Evolutionary conservation across 2,113 vertebrate species (phyloP).

Genomic region (Rhynchomys soricoides): DNA sequence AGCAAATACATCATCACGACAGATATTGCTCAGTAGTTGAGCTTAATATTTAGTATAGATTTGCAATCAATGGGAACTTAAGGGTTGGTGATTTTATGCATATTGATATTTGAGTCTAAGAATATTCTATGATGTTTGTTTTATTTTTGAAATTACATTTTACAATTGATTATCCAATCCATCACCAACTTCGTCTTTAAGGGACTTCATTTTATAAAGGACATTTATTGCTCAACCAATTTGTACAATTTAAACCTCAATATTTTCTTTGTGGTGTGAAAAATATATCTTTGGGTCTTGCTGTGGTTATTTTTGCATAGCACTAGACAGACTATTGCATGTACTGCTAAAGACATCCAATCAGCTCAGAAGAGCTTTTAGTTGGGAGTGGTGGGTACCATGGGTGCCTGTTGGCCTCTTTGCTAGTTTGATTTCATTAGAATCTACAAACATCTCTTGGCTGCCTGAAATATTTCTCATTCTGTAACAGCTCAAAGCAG

Average conservation of each 20-base stretch:
- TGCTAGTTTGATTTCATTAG: conserved; percentile 37
- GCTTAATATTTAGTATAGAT: conserved; percentile 42
- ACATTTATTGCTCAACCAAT: not conserved
- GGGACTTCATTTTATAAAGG: conserved; percentile 22
- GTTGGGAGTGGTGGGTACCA: not conserved
- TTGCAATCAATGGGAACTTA: conserved; percentile 6
- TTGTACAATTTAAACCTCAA: not conserved
- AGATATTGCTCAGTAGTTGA: conserved; percentile 14
- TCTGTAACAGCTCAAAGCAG: conserved; percentile 3
- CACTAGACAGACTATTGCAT: not conserved
- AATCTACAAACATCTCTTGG: not conserved
- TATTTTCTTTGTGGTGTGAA: conserved; percentile 31
- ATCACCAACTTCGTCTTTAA: not conserved
- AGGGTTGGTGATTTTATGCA: conserved; percentile 4
- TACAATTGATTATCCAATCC: not conserved
- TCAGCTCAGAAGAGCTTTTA: not conserved
- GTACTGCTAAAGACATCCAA: not conserved
- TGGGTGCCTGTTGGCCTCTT: not conserved
- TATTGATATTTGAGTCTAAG: conserved; percentile 35
- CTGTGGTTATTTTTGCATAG: not conserved
- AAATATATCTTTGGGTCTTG: conserved; percentile 9
- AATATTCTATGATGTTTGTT: conserved; percentile 44
- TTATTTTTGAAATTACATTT: conserved; percentile 49
- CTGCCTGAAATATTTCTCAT: not conserved
- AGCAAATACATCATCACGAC: not conserved